A percentile compares a stretch with the other conserved stretches of the same genome.
phyloP scores from a whole-genome alignment of 23 tunicate species.

The Halocynthia roretzi region DNA sequence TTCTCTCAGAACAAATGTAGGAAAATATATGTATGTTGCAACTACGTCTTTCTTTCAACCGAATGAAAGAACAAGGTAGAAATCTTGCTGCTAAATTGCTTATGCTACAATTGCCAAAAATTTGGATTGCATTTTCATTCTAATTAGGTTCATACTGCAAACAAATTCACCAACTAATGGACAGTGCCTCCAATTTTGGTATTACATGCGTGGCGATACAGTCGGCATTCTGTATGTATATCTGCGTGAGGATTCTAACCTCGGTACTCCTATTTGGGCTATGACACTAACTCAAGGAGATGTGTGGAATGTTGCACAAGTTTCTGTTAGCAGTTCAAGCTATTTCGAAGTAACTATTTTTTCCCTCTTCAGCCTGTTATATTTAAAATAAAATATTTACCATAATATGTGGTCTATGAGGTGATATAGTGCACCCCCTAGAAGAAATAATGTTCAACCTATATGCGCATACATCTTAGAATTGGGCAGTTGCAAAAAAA shows the following conservation, averaged over 20 bases:
- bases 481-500: too few relatives aligned
- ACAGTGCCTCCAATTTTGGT: conserved; percentile 61
- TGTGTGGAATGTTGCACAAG: conserved; percentile 41
- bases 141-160: conserved; percentile 24
- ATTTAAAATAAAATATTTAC: too few relatives aligned
- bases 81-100: background rate
- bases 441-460: too few relatives aligned
- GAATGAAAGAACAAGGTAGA: conserved; percentile 10
- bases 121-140: background rate
- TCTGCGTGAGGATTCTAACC: conserved; percentile 28
- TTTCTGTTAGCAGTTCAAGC: conserved; percentile 31
- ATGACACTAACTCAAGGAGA: conserved; percentile 25
- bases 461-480: too few relatives aligned
- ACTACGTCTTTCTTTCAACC: background rate
- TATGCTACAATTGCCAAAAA: background rate
- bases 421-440: too few relatives aligned
- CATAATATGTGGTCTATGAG: too few relatives aligned
- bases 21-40: conserved; percentile 40
- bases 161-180: conserved; percentile 46
- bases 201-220: conserved; percentile 38
- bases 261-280: conserved; percentile 53
- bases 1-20: conserved; percentile 13
- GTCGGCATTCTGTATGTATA: conserved; percentile 35
- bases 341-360: conserved; percentile 36
- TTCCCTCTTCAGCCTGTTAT: background rate